These are phyloP conservation scores for Rhabdornis inornatus DNA, from an alignment of 2,113 vertebrate genomes.

Conservation along the genomic window DNA sequence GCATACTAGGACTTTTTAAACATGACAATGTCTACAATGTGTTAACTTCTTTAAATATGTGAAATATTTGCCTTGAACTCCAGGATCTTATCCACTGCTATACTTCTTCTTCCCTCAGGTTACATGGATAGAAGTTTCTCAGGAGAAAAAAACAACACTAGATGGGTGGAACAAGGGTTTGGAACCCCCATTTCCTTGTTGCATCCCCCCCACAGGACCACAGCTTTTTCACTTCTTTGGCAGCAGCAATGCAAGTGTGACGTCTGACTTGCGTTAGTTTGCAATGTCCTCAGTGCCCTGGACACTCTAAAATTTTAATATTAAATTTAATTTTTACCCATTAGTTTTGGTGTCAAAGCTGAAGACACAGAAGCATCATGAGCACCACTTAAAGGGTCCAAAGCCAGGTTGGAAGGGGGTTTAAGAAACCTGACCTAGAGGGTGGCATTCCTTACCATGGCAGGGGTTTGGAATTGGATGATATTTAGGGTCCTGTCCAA, in stretches of 20 bases:
- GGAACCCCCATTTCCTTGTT: not conserved
- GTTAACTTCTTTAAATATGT: not conserved
- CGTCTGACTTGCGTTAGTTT: not conserved
- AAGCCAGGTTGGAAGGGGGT: not conserved
- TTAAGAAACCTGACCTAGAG: not conserved
- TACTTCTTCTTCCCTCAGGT: not conserved
- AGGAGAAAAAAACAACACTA: not conserved
- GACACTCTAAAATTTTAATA: not conserved
- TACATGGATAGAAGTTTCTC: not conserved
- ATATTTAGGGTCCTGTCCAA: not conserved
- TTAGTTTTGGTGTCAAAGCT: not conserved
- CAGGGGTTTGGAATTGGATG: not conserved
- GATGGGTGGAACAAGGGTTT: not conserved
- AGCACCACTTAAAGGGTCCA: not conserved
- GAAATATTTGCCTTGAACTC: not conserved
- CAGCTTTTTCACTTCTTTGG: not conserved
- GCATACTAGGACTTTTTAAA: not conserved
- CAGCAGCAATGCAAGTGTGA: not conserved
- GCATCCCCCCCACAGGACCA: not conserved
- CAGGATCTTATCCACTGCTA: not conserved
- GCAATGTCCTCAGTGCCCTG: not conserved
- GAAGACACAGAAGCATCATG: not conserved
- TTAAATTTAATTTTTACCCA: not conserved
- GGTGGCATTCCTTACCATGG: no score
- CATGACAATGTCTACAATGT: not conserved